Base-by-base conservation (phyloP, 1,140 invertebrate species). In the Aphelinus certus region DNA sequence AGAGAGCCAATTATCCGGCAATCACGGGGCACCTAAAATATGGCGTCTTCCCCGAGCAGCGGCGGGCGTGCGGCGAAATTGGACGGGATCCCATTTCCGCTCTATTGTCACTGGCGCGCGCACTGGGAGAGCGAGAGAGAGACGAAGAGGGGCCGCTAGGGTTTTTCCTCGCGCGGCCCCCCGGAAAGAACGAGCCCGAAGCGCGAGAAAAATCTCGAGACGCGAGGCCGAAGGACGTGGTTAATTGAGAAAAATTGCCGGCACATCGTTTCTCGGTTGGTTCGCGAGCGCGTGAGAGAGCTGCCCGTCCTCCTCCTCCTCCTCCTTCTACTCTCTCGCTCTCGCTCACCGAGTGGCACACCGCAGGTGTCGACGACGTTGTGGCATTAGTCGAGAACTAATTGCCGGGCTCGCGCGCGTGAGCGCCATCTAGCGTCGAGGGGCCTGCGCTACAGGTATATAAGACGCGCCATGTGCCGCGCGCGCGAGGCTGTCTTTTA, bases 181-280 rank as follows among this genome's bases (percentile, higher is more conserved):
- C 3, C 26, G 4, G 5, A 7, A 55, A 55, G 53, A 7, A 55
- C 10, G 10, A 7, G 51, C 51, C 4, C 26, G 26, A 26, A 26
- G 60, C 10, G 51, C 57, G 57, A 49, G 63, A 73, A 69, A 69
- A 64, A 75, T 71, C 73, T 60, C 60, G 26, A 71, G 61, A 69
- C 49, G 73, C 9, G 66, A 67, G 69, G 49, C 6, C n/a, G 46
- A 72, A 60, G 71, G 65, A 76, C 71, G 65, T 69, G 75, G 71
- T 69, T 76, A 76, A 76, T 76, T 76, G 75, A 76, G 75, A 76
- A 76, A 76, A 76, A 76, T 78, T 74, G 75, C 72, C 57, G n/a
- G 71, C 67, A 72, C 77, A 68, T 76, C 61, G 65, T 47, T 62
- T 57, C 56, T n/a, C 10, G 4, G 26, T 26, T 26, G 26, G 26